These are phyloP conservation scores for Phyllopteryx taeniolatus DNA, from an alignment of 2,113 vertebrate species.

Conservation along the genomic window DNA sequence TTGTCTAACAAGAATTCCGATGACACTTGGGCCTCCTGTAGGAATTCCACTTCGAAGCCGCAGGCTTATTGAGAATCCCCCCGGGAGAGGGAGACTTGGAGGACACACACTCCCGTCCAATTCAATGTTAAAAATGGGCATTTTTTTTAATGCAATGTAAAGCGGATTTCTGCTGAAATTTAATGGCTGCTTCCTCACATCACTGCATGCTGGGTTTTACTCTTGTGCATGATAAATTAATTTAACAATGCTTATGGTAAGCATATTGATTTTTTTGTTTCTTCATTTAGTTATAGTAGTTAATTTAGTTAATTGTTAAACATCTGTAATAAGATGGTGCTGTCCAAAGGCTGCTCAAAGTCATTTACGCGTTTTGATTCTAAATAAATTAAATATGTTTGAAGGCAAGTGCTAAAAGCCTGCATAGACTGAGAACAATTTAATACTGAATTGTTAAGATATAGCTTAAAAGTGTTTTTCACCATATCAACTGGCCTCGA, in stretches of 20 bases:
- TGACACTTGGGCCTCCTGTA: background rate
- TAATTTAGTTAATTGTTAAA: background rate
- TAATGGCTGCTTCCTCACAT: background rate
- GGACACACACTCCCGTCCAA: background rate
- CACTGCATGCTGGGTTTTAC: background rate
- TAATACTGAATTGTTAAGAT: no score
- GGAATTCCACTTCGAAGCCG: slow-evolving; percentile 2
- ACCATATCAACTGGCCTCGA: no score
- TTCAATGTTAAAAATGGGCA: background rate
- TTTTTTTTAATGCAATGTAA: background rate
- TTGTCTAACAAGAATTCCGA: slow-evolving; percentile 1
- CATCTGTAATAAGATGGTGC: background rate
- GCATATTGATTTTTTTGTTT: background rate
- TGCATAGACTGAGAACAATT: no score
- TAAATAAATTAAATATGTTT: no score
- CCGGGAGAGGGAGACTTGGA: background rate
- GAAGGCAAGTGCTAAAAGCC: no score
- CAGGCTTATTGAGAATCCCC: background rate
- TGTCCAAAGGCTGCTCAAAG: background rate
- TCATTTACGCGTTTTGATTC: no score
- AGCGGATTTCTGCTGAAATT: slow-evolving; percentile 5
- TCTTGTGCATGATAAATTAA: background rate
- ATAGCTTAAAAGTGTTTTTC: no score
- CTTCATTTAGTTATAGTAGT: background rate
- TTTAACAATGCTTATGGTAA: background rate